Conservation (phyloP, 2,113 vertebrate genomes). For the Cyphomyrus discorhynchus region DNA sequence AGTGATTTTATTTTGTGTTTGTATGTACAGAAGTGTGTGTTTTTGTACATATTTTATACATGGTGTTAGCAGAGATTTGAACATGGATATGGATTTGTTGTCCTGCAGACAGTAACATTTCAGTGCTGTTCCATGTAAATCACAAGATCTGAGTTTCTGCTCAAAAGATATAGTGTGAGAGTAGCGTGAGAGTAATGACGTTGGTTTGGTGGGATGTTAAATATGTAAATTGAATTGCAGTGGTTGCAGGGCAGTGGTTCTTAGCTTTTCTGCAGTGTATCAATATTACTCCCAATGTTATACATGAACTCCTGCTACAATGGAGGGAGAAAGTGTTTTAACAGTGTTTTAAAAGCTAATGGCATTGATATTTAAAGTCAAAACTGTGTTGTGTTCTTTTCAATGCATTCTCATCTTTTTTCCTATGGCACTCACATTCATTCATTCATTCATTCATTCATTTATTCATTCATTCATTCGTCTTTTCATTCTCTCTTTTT, state of each 20-base stretch:
- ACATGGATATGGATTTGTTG: background rate
- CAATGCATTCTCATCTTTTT: background rate
- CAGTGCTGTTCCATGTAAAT: background rate
- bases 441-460: background rate
- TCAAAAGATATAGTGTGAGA: background rate
- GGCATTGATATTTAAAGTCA: background rate
- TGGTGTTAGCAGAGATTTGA: background rate
- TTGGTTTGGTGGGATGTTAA: background rate
- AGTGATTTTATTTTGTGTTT: background rate
- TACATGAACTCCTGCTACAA: background rate
- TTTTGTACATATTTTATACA: background rate
- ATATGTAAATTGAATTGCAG: background rate
- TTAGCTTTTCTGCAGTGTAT: background rate
- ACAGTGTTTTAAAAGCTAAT: slow-evolving; percentile 4
- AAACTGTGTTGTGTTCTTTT: background rate
- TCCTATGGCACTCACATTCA: background rate
- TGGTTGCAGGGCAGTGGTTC: background rate
- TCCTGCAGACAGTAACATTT: background rate
- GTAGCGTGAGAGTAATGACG: background rate
- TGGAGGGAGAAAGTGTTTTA: background rate
- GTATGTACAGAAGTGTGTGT: background rate
- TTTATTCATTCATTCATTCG: background rate
- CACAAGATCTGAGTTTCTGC: background rate
- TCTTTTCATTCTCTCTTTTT: background rate
- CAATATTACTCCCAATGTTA: background rate